These are phyloP conservation scores for Drosophila koepferae DNA, from an alignment of 2,888 invertebrate species.

Conservation along the genomic window DNA sequence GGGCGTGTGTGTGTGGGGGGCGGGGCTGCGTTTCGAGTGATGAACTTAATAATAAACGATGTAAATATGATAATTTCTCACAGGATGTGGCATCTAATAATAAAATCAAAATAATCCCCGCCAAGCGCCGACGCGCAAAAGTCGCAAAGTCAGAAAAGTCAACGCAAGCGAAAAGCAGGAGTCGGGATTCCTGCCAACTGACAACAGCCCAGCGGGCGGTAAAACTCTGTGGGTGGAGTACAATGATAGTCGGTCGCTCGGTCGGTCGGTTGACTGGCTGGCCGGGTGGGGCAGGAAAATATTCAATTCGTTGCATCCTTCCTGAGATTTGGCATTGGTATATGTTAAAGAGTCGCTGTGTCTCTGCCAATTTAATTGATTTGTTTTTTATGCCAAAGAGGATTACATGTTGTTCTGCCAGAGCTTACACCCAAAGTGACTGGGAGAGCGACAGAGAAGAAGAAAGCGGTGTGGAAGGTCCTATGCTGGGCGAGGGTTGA, in stretches of 20 bases:
- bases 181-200: constrained; percentile 26
- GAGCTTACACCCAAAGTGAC: constrained; percentile 63
- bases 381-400: constrained; percentile 85
- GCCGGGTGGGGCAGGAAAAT: constrained; percentile 70
- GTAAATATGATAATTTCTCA: constrained; percentile 86
- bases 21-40: constrained; percentile 77
- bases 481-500: constrained; percentile 47
- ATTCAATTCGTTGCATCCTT: constrained; percentile 83
- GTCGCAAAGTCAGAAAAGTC: constrained; percentile 45
- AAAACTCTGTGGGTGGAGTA: constrained; percentile 25
- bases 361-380: constrained; percentile 83
- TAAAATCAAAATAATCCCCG: constrained; percentile 85
- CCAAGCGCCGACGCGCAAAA: constrained; percentile 53
- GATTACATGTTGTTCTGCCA: constrained; percentile 79
- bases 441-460: neutral
- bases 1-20: constrained; percentile 11
- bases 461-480: neutral
- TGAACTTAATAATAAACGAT: constrained; percentile 86
- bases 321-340: constrained; percentile 68
- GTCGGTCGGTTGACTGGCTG: neutral
- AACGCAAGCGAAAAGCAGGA: constrained; percentile 8
- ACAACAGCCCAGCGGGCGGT: constrained; percentile 76
- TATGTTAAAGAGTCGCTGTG: constrained; percentile 49
- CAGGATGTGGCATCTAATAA: constrained; percentile 85
- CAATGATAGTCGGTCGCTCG: neutral